These are phyloP conservation scores for Pseudachorutes palmiensis DNA, from an alignment of 1,140 invertebrate species.

Conservation along the genomic window DNA sequence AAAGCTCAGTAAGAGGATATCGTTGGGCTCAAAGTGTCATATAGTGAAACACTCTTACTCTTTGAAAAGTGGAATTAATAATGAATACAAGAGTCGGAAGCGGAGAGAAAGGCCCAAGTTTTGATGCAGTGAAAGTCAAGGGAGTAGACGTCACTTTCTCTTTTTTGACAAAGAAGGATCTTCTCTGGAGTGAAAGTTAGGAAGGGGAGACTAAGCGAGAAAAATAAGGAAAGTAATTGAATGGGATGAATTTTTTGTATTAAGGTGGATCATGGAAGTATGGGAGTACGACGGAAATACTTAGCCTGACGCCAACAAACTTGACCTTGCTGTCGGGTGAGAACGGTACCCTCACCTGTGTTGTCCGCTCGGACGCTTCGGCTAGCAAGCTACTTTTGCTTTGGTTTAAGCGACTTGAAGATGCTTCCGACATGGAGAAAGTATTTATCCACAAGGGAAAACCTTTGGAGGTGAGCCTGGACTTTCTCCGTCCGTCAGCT, in stretches of 20 bases:
- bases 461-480: not conserved
- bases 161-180: not conserved
- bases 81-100: not conserved
- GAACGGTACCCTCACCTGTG: slow-evolving; percentile 29
- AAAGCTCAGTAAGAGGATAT: no score
- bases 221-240: slow-evolving; percentile 21
- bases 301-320: slow-evolving; percentile 31
- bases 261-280: not conserved
- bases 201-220: not conserved
- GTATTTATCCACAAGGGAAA: not conserved
- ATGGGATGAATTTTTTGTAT: slow-evolving; percentile 19
- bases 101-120: not conserved
- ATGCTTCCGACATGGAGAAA: slow-evolving; percentile 3
- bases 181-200: no score
- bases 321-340: slow-evolving; percentile 28
- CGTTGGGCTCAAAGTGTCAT: no score
- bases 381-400: slow-evolving; percentile 16
- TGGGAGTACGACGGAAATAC: slow-evolving; percentile 27
- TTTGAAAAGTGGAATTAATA: not conserved
- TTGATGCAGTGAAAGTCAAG: not conserved
- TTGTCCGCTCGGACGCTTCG: slow-evolving; percentile 24
- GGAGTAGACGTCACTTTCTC: not conserved
- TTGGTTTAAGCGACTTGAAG: slow-evolving; percentile 31
- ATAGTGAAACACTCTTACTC: no score
- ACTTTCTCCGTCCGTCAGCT: not conserved